Percentiles rank a stretch among this genome's conserved stretches.
Evolutionary conservation across 2,113 vertebrate genomes (phyloP).

Genomic region (Hassar affinis): DNA sequence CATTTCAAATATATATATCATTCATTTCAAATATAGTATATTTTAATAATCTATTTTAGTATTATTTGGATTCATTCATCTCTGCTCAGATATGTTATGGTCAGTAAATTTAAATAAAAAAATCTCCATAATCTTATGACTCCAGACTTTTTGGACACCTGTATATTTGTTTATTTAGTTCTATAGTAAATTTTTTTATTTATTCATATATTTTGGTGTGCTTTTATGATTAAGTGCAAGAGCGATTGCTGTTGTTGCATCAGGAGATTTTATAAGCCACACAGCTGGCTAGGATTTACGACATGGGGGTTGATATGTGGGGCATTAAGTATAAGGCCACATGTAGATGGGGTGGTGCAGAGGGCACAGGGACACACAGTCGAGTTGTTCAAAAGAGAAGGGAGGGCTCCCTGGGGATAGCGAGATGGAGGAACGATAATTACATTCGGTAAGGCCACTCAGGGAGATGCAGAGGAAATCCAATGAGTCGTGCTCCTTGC

Average conservation of each 20-base stretch:
- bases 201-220: background rate
- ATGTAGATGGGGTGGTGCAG: slow-evolving; percentile 14
- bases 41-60: background rate
- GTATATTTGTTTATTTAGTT: background rate
- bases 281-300: slow-evolving; percentile 33
- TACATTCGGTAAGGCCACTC: slow-evolving; percentile 54
- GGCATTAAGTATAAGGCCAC: slow-evolving; percentile 27
- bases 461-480: slow-evolving; percentile 51
- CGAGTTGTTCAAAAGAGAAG: slow-evolving; percentile 32
- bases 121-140: background rate
- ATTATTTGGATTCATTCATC: background rate
- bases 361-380: slow-evolving; percentile 37
- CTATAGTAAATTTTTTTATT: background rate
- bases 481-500: slow-evolving; percentile 52
- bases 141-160: background rate
- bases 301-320: slow-evolving; percentile 25
- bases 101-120: too few species aligned
- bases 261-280: background rate
- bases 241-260: background rate
- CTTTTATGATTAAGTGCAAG: background rate
- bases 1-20: too few species aligned
- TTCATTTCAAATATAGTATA: too few species aligned
- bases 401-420: slow-evolving; percentile 50
- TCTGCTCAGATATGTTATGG: background rate
- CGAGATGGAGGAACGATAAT: slow-evolving; percentile 51